A percentile compares a stretch with the other conserved stretches of the same genome.
Conservation (phyloP, 2,888 invertebrate genomes). For the Rhamphomyia laevipes region DNA sequence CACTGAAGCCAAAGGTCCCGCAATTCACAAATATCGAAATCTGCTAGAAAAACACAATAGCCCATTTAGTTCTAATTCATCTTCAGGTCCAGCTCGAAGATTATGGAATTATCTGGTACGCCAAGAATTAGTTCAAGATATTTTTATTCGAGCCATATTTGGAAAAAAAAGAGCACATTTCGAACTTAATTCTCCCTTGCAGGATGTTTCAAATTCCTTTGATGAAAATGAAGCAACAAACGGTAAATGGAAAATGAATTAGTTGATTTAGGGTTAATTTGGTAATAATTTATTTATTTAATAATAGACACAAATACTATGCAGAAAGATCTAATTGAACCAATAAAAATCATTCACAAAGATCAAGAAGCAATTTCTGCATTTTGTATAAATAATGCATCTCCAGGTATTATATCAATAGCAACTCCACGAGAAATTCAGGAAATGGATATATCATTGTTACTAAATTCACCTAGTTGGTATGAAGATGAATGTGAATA, state of each 20-base stretch:
- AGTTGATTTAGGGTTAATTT: constrained; percentile 7
- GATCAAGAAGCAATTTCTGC: constrained; percentile 97
- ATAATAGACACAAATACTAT: not conserved
- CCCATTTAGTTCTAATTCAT: constrained; percentile 68
- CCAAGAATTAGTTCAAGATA: constrained; percentile 85
- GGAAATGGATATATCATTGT: constrained; percentile 90
- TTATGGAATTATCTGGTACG: constrained; percentile 89
- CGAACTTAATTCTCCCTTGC: not conserved
- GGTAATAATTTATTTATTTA: not conserved
- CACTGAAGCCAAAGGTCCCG: constrained; percentile 59
- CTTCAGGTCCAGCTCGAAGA: constrained; percentile 62
- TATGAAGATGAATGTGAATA: constrained; percentile 95
- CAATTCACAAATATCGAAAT: constrained; percentile 86
- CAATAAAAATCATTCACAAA: constrained; percentile 93
- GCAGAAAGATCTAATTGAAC: constrained; percentile 41
- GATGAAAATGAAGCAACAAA: constrained; percentile 24
- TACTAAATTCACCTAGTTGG: constrained; percentile 86
- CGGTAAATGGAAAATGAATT: not conserved
- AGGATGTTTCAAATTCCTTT: constrained; percentile 23
- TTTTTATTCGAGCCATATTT: constrained; percentile 92
- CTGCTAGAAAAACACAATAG: constrained; percentile 88
- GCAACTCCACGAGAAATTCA: constrained; percentile 95
- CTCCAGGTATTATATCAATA: constrained; percentile 72
- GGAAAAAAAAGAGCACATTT: constrained; percentile 50
- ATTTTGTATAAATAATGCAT: constrained; percentile 90